These are phyloP conservation scores for Salvelinus alpinus DNA, from an alignment of 2,113 vertebrate species.

Conservation along the genomic window DNA sequence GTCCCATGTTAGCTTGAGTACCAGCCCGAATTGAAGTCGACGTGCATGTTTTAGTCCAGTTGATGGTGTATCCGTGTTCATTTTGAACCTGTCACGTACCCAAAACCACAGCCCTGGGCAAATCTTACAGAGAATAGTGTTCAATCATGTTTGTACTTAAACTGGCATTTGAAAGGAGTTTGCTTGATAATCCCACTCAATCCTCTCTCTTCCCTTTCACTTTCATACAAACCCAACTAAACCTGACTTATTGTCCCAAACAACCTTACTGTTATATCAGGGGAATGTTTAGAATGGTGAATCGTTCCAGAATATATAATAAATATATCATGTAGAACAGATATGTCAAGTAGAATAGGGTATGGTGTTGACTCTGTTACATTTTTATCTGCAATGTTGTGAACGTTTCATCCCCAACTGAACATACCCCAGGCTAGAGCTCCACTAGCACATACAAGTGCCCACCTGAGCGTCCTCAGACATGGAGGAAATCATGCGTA, in stretches of 20 bases:
- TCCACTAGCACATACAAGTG: not conserved
- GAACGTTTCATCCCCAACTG: no score
- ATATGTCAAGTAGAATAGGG: no score
- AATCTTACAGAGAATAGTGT: slow-evolving; percentile 15
- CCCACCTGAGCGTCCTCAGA: no score
- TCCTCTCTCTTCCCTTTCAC: not conserved
- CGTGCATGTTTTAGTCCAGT: slow-evolving; percentile 92
- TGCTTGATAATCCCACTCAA: not conserved
- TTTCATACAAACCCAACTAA: not conserved
- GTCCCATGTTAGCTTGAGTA: slow-evolving; percentile 82
- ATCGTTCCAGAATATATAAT: no score
- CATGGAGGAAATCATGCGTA: no score
- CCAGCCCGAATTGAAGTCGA: slow-evolving; percentile 82
- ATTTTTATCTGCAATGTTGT: no score
- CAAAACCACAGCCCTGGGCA: not conserved
- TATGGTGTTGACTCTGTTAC: no score
- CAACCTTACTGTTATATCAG: not conserved
- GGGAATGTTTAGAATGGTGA: not conserved
- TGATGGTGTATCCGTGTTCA: slow-evolving; percentile 83
- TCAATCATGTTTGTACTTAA: slow-evolving; percentile 37
- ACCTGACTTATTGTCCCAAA: not conserved
- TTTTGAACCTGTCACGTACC: slow-evolving; percentile 27
- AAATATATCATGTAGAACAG: no score
- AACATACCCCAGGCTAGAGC: no score
- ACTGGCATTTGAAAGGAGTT: not conserved